phyloP scores from a whole-genome alignment of 2,797 vertebrate genomes.

The Semaprochilodus insignis region DNA sequence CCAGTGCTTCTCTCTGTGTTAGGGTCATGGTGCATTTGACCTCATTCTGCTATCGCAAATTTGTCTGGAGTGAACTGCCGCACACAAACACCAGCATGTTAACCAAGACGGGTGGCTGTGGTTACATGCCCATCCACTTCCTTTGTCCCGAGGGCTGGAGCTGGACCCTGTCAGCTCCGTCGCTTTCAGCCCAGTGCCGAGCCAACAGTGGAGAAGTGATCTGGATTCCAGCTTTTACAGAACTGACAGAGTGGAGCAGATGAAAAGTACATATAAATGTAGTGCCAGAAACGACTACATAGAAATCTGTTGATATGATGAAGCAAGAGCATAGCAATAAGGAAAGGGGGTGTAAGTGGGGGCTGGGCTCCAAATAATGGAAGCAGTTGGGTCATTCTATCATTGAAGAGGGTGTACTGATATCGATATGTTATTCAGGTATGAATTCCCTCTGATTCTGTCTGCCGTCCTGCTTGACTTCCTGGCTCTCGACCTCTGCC shows the following conservation, averaged over 20 bases:
- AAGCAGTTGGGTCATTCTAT: too few relatives aligned
- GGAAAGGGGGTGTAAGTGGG: too few relatives aligned
- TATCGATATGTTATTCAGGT: too few relatives aligned
- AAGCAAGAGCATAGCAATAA: not conserved
- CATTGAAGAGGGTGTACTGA: too few relatives aligned
- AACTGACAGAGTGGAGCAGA: not conserved
- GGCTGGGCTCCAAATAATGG: too few relatives aligned
- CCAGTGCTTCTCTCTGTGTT: not conserved
- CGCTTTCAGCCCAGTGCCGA: not conserved
- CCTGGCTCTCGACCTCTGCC: too few relatives aligned
- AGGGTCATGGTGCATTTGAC: not conserved
- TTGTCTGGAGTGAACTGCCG: not conserved
- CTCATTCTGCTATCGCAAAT: not conserved
- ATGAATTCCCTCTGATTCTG: too few relatives aligned
- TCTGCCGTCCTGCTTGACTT: too few relatives aligned
- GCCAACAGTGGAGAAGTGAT: not conserved
- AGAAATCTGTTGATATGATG: not conserved
- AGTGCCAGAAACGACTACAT: not conserved
- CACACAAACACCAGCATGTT: not conserved
- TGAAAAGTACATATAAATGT: too few relatives aligned
- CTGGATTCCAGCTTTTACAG: not conserved
- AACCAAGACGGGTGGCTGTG: not conserved
- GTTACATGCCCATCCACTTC: not conserved
- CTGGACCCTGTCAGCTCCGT: not conserved
- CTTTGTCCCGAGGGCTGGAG: not conserved